Evolutionary conservation across 2,797 vertebrate genomes (phyloP), one percentile per base, ranked within the genome.

Genomic region (Onychomys leucogaster): DNA sequence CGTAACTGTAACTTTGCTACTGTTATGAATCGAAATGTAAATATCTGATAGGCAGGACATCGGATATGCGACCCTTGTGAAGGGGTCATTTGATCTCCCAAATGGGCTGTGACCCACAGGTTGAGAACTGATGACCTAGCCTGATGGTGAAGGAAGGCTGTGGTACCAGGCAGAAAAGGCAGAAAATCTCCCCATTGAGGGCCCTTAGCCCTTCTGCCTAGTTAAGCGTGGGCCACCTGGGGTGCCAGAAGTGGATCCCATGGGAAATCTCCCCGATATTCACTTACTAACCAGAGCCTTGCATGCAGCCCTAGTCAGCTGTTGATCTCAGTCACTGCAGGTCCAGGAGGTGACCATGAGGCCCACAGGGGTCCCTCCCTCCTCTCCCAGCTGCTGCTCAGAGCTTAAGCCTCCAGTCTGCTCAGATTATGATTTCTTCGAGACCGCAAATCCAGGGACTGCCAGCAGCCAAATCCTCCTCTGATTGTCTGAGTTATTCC

Each of bases 401-500:
- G 69, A 82, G 61, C 82, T 52, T 6, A 1, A 67, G 57, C 83
- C 63, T n/a, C 80, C 84, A 94, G 94, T 57, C 90, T 94, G 78
- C 83, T 92, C 83, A 94, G 89, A 96, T 96, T 95, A 96, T 91
- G 82, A 94, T 49, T 95, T 94, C 78, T 96, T 90, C 6, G 27
- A 97, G 80, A 75, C 76, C 43, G 82, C 21, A n/a, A n/a, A 89
- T 89, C 77, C 59, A 96, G 92, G 37, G 65, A 37, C 95, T 96
- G 91, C 63, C 91, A 73, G 90, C 94, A 67, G 96, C 97, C 95
- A 97, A 91, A 89, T 96, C 91, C 89, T 95, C 91, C 96, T 96
- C 96, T 96, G 69, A 95, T 96, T 90, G 97, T 96, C 96, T 93
- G 92, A 83, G 96, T 96, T 90, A 61, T 96, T 97, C 95, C 80